These are phyloP conservation scores for Cryptus armator DNA, from an alignment of 2,888 invertebrate genomes.

Conservation along the genomic window DNA sequence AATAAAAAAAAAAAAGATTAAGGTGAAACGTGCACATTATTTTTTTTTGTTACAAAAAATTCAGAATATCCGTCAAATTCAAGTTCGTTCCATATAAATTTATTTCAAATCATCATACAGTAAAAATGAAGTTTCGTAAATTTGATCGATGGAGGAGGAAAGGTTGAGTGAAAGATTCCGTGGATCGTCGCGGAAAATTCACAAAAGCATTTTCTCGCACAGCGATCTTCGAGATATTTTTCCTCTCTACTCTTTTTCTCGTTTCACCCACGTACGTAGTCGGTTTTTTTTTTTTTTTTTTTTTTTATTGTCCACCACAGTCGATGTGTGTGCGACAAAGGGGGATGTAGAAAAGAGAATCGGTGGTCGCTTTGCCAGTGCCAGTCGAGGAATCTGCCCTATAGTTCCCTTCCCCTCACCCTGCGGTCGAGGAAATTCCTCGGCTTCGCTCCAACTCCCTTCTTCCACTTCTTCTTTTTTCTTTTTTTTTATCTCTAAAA, in stretches of 20 bases:
- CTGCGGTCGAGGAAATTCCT: constrained; percentile 37
- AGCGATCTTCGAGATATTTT: constrained; percentile 12
- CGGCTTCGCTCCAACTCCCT: constrained; percentile 24
- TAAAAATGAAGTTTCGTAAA: neutral
- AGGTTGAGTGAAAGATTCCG: neutral
- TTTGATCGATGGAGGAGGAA: neutral
- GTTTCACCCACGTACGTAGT: neutral
- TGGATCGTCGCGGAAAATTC: constrained; percentile 8
- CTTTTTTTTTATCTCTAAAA: constrained; percentile 59
- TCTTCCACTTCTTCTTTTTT: no score
- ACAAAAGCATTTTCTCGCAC: constrained; percentile 16
- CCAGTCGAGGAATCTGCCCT: constrained; percentile 29
- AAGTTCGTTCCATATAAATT: neutral
- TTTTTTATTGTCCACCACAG: constrained; percentile 2
- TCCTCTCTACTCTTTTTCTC: neutral
- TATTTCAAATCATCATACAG: neutral
- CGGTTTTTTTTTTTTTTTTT: constrained; percentile 1
- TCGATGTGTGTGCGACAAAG: constrained; percentile 6
- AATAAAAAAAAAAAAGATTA: no score
- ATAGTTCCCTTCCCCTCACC: neutral
- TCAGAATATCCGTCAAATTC: no score
- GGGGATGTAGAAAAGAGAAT: constrained; percentile 13
- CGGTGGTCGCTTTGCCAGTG: constrained; percentile 17
- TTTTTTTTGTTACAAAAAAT: no score
- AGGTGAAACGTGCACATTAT: no score